Percentiles rank a stretch among this genome's conserved stretches.
Conservation (phyloP, 1,140 invertebrate species). For the Heterodera schachtii region DNA sequence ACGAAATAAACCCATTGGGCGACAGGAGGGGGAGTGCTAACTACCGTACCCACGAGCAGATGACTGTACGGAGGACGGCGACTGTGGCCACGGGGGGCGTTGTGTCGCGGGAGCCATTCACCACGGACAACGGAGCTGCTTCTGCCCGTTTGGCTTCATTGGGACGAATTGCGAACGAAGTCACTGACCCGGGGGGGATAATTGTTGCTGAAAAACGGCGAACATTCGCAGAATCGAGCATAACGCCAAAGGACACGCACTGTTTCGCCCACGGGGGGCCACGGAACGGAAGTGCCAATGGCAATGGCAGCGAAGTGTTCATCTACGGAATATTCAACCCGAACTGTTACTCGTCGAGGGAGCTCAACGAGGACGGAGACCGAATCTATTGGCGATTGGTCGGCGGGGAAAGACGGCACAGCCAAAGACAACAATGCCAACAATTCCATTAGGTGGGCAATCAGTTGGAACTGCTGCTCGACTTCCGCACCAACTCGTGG, state of each 20-base stretch:
- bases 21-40: neutral
- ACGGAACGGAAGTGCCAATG: neutral
- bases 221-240: conserved; percentile 19
- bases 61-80: conserved; percentile 42
- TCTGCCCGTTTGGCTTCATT: conserved; percentile 52
- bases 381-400: conserved; percentile 45
- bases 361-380: conserved; percentile 37
- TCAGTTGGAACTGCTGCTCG: conserved; percentile 49
- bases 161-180: conserved; percentile 48
- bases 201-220: conserved; percentile 24
- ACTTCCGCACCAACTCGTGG: conserved; percentile 43
- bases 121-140: conserved; percentile 39
- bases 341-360: conserved; percentile 41
- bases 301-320: neutral
- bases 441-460: conserved; percentile 35
- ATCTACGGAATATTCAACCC: conserved; percentile 49
- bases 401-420: conserved; percentile 27
- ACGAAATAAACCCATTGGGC: too few species aligned
- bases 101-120: conserved; percentile 33
- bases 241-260: conserved; percentile 3
- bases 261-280: conserved; percentile 39
- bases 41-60: conserved; percentile 17
- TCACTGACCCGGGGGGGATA: neutral
- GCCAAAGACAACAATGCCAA: neutral
- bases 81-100: conserved; percentile 48